Evolutionary conservation across 23 tunicate genomes (phyloP), one percentile per base, ranked within the genome.

Genomic region (Corella eumyota): DNA sequence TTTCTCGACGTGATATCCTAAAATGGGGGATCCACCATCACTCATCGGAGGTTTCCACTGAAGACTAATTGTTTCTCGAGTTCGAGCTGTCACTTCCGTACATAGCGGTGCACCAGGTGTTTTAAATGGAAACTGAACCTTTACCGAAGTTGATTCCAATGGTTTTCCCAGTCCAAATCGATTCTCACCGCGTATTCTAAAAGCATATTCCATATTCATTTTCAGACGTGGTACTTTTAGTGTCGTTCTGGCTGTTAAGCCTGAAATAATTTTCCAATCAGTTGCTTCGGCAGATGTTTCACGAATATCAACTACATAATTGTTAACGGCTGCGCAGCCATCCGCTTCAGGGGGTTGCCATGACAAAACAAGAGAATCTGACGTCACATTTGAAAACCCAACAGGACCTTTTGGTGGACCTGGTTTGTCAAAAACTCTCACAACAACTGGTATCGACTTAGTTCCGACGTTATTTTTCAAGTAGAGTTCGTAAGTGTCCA

Each of bases 1-100:
- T 70, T 65, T 80, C 52, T 91, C 92, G 31, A 91, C 75, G 60
- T 74, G 83, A 45, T 91, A 91, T 34, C 92, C 98, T 11, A 70
- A 26, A 45, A 91, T 80, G 45, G 52, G 52, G 23, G 77, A 67
- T 19, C 98, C 98, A 5, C 98, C 98, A 36, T 91, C 98, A 47
- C 37, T 64, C 17, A 36, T 47, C 9, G 98, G 98, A 5, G 36
- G 70, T 44, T 75, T 58, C 98, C 98, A 91, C 40, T 75, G 60
- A 3, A 91, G 64, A 2, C 76, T 82, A 67, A 91, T 81, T 13
- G 72, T 68, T 50, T 91, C 92, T 1, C 86, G 71, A 24, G 92
- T 26, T 11, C 75, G 35, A 3, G 75, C 37, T 3, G 40, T 66
- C 4, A 91, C 78, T 30, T 54, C 62, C 25, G 81, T 76, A 3